Conservation (phyloP, 2,797 vertebrate species). For the Sebastes goodei region DNA sequence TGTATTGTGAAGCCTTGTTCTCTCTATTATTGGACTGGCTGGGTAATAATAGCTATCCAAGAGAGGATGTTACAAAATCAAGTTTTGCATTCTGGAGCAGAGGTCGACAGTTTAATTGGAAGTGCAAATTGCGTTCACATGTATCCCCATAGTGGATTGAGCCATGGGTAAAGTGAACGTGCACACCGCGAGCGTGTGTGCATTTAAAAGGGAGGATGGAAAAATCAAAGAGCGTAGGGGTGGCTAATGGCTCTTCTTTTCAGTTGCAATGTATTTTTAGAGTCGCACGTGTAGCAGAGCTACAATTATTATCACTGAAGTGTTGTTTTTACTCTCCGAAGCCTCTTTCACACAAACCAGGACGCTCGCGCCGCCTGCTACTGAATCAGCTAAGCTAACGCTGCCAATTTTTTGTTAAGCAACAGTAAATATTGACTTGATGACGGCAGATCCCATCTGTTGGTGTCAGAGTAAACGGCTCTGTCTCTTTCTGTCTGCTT, state of each 20-base stretch:
- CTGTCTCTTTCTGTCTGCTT: conserved; percentile 23
- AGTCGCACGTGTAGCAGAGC: conserved; percentile 72
- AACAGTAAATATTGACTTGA: conserved; percentile 75
- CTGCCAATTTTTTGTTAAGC: conserved; percentile 60
- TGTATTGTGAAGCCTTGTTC: conserved; percentile 34
- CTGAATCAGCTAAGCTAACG: conserved; percentile 38
- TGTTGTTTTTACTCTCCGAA: conserved; percentile 49
- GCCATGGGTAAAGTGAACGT: conserved; percentile 79
- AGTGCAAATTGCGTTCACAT: conserved; percentile 91
- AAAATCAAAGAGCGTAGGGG: conserved; percentile 57
- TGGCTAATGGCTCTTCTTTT: conserved; percentile 65
- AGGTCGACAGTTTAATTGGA: conserved; percentile 96
- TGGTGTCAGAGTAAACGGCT: conserved; percentile 47
- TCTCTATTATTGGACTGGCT: conserved; percentile 56
- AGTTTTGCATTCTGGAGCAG: conserved; percentile 84
- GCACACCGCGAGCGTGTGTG: conserved; percentile 77
- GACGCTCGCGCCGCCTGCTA: conserved; percentile 31
- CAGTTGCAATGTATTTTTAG: conserved; percentile 71
- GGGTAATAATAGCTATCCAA: conserved; percentile 79
- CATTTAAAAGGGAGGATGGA: conserved; percentile 70
- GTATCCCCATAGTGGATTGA: conserved; percentile 90
- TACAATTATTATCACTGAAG: conserved; percentile 64
- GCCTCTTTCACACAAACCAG: conserved; percentile 40
- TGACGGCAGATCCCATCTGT: conserved; percentile 66
- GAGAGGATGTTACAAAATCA: conserved; percentile 79